phyloP scores from a whole-genome alignment of 2,797 vertebrate species.

The Clarias pachynema region DNA sequence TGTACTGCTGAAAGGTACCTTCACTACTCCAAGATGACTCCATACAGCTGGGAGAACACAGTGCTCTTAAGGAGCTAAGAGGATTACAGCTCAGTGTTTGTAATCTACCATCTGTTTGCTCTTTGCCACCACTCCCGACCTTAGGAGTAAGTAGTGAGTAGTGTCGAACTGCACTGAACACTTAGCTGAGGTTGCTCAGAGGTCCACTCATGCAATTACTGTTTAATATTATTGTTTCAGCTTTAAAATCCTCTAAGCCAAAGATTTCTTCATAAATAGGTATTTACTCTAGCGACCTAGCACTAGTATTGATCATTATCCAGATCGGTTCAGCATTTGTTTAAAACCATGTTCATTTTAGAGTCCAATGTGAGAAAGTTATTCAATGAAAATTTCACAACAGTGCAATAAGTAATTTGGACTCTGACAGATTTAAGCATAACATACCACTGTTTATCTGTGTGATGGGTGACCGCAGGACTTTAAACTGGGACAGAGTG shows the following conservation, averaged over 20 bases:
- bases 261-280: background rate
- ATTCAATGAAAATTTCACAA: background rate
- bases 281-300: background rate
- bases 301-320: background rate
- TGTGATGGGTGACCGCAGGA: background rate
- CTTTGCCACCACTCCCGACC: constrained; percentile 7
- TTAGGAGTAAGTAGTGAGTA: background rate
- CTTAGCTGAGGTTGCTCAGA: background rate
- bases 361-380: background rate
- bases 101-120: constrained; percentile 62
- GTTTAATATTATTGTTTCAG: background rate
- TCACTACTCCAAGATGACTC: constrained; percentile 58
- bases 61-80: constrained; percentile 67
- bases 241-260: background rate
- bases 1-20: constrained; percentile 57
- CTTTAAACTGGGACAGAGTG: background rate
- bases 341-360: background rate
- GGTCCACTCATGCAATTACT: background rate
- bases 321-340: background rate
- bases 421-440: background rate
- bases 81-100: constrained; percentile 63
- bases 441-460: background rate
- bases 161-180: background rate
- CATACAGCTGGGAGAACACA: constrained; percentile 42
- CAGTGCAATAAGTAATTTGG: background rate